Conservation (phyloP, 2,113 vertebrate genomes). For the Etheostoma cragini region DNA sequence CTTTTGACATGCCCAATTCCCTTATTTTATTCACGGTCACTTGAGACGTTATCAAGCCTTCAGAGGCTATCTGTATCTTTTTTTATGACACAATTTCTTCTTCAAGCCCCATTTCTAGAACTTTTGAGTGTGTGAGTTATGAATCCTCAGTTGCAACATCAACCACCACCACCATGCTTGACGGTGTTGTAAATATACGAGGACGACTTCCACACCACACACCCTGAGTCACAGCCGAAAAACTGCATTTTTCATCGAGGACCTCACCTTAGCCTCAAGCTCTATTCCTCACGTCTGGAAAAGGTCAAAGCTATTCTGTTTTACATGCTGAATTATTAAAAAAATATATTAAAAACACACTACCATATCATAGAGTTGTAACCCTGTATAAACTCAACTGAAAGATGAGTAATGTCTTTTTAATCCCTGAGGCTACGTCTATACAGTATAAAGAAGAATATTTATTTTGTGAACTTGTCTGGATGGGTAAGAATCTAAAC, state of each 20-base stretch:
- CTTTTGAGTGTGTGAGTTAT: slow-evolving; percentile 52
- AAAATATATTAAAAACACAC: slow-evolving; percentile 26
- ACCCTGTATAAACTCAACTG: slow-evolving; percentile 48
- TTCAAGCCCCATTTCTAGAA: slow-evolving; percentile 55
- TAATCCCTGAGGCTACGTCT: slow-evolving; percentile 12
- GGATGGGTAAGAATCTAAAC: slow-evolving; percentile 39
- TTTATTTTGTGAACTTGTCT: slow-evolving; percentile 36
- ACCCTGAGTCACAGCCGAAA: slow-evolving; percentile 66
- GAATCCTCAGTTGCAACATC: slow-evolving; percentile 60
- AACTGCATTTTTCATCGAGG: slow-evolving; percentile 55
- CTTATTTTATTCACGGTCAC: slow-evolving; percentile 58
- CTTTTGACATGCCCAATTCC: slow-evolving; percentile 31
- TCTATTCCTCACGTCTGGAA: slow-evolving; percentile 33
- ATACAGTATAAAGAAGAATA: slow-evolving; percentile 35
- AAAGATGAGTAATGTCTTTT: slow-evolving; percentile 32
- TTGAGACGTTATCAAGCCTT: slow-evolving; percentile 36
- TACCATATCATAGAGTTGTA: slow-evolving; percentile 29
- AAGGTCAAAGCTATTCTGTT: slow-evolving; percentile 64
- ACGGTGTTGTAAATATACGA: slow-evolving; percentile 53
- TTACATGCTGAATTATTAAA: slow-evolving; percentile 51
- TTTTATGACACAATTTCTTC: slow-evolving; percentile 56
- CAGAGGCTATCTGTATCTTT: slow-evolving; percentile 50
- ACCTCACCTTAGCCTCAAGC: slow-evolving; percentile 40
- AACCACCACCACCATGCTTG: slow-evolving; percentile 33
- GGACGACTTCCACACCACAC: slow-evolving; percentile 56